These are phyloP conservation scores for Serripes groenlandicus DNA, from an alignment of 2,888 invertebrate species.

Conservation along the genomic window DNA sequence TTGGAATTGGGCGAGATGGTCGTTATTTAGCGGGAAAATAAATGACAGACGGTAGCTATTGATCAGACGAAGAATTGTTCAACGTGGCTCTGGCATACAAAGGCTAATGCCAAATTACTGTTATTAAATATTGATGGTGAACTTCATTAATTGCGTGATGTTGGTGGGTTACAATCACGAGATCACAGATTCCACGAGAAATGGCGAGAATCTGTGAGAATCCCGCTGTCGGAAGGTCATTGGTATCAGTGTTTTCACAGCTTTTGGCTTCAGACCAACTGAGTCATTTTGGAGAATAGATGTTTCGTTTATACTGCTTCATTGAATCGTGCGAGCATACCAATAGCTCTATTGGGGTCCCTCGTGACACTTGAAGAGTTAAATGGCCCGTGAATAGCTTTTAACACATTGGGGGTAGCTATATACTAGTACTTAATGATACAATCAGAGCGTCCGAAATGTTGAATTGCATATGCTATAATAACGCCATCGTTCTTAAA, in stretches of 20 bases:
- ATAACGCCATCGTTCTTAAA: no score
- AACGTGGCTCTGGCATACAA: constrained; percentile 15
- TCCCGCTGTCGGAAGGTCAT: constrained; percentile 8
- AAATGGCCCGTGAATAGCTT: no score
- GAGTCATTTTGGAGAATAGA: background rate
- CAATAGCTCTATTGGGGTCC: background rate
- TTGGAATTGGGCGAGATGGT: background rate
- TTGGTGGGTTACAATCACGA: constrained; percentile 30
- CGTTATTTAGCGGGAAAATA: constrained; percentile 7
- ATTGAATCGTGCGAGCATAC: background rate
- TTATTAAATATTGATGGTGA: constrained; percentile 62
- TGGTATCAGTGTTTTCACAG: background rate
- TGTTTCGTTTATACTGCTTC: background rate
- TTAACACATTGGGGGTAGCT: no score
- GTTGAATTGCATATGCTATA: no score
- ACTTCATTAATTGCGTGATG: constrained; percentile 52
- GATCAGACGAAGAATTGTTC: constrained; percentile 9
- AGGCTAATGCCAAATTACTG: constrained; percentile 58
- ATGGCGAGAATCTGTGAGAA: constrained; percentile 15
- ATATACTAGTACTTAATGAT: no score
- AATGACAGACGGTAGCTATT: constrained; percentile 3
- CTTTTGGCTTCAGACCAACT: constrained; percentile 9
- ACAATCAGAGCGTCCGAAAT: no score
- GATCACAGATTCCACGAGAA: constrained; percentile 19
- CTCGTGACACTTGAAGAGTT: background rate